Conservation (phyloP, 2,797 vertebrate species). For the Mionectes olivaceus region DNA sequence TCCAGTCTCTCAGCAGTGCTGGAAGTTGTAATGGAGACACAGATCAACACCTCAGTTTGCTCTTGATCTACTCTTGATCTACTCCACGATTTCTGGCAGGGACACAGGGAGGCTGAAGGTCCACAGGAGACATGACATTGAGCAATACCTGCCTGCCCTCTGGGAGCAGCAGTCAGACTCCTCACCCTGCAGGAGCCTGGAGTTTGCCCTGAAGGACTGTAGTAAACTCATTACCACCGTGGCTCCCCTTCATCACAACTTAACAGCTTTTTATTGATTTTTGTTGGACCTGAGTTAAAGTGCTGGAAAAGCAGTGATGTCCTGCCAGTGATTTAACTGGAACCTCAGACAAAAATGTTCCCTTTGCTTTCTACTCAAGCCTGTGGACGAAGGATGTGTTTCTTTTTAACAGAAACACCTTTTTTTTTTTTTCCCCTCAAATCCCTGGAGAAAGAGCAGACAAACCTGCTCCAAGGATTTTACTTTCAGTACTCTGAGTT, state of each 20-base stretch:
- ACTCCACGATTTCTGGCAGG: neutral
- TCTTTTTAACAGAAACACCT: slow-evolving; percentile 22
- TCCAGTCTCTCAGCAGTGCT: neutral
- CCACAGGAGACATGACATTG: neutral
- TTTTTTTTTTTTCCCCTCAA: neutral
- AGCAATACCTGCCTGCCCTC: neutral
- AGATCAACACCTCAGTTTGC: neutral
- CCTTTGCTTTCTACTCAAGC: slow-evolving; percentile 41
- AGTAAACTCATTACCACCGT: slow-evolving; percentile 7
- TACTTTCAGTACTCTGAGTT: accelerated
- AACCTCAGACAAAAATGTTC: slow-evolving; percentile 58
- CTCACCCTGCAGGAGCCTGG: neutral
- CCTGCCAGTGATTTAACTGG: slow-evolving; percentile 61
- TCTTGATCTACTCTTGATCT: neutral
- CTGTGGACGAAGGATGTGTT: neutral
- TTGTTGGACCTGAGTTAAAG: slow-evolving; percentile 65
- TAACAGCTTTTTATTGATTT: slow-evolving; percentile 71
- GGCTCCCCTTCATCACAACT: slow-evolving; percentile 41
- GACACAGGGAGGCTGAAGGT: neutral
- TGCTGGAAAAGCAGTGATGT: slow-evolving; percentile 57
- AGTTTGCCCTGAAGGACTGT: neutral
- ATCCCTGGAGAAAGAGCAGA: neutral
- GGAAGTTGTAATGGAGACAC: neutral
- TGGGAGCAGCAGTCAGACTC: neutral
- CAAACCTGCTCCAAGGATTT: neutral